Evolutionary conservation across 2,113 vertebrate species (phyloP).

Genomic region (Crotalus helleri): DNA sequence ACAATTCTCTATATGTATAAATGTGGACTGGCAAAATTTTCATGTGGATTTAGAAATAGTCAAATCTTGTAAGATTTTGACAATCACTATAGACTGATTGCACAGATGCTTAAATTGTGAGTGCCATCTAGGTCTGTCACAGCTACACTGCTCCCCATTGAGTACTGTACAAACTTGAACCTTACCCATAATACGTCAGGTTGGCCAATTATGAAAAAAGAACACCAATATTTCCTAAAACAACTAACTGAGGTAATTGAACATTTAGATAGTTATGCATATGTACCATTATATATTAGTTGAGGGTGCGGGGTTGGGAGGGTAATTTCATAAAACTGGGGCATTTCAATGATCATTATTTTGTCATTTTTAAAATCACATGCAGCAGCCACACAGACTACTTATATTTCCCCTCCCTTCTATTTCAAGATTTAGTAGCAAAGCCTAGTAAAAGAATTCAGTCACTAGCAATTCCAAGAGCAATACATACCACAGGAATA

Average conservation of each 20-base stretch:
- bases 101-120: not conserved
- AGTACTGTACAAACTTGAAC: not conserved
- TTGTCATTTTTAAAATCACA: not conserved
- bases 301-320: not conserved
- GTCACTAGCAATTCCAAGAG: constrained; percentile 33
- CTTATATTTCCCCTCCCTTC: not conserved
- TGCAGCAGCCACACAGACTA: not conserved
- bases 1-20: not conserved
- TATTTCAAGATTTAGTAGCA: constrained; percentile 1
- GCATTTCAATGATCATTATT: not conserved
- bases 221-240: too few relatives aligned
- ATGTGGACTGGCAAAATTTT: not conserved
- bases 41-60: not conserved
- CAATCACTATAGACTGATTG: not conserved
- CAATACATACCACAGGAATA: constrained; percentile 69
- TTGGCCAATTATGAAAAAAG: not conserved
- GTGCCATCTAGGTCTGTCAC: not conserved
- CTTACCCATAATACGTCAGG: not conserved
- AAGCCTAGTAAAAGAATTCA: constrained; percentile 31
- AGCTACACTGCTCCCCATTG: not conserved
- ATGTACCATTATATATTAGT: not conserved
- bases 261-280: not conserved
- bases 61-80: not conserved
- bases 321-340: not conserved
- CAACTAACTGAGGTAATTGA: not conserved